phyloP scores from a whole-genome alignment of 1,140 invertebrate species.

The Periplaneta americana region DNA sequence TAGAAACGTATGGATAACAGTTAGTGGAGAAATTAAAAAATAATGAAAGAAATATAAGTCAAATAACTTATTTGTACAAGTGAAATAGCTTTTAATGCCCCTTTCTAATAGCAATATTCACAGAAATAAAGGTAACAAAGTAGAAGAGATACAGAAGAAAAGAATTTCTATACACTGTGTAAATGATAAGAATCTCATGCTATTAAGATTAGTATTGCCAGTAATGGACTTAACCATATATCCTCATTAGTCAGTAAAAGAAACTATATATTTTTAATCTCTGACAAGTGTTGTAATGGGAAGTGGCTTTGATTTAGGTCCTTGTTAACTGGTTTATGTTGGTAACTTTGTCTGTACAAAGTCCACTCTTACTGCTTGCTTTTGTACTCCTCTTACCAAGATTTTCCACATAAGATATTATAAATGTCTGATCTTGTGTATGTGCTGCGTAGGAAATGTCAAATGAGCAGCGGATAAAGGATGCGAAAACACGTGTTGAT shows the following conservation, averaged over 20 bases:
- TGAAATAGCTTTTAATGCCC: not conserved
- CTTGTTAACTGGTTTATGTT: not conserved
- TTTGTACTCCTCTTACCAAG: not conserved
- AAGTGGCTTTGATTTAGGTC: not conserved
- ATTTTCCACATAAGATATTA: not conserved
- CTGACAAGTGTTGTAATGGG: not conserved
- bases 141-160: not conserved
- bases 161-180: not conserved
- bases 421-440: not conserved
- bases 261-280: not conserved
- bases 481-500: slow-evolving; percentile 1
- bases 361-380: not conserved
- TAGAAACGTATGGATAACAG: too few species aligned
- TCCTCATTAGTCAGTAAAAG: not conserved
- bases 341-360: not conserved
- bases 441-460: slow-evolving; percentile 9
- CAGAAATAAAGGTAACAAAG: too few species aligned
- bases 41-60: not conserved
- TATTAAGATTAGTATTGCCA: not conserved
- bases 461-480: not conserved
- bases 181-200: not conserved
- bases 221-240: not conserved
- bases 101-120: not conserved
- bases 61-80: not conserved
- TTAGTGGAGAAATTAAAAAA: not conserved